Evolutionary conservation across 2,888 invertebrate species (phyloP).

Genomic region (Onthophagus sagittarius): DNA sequence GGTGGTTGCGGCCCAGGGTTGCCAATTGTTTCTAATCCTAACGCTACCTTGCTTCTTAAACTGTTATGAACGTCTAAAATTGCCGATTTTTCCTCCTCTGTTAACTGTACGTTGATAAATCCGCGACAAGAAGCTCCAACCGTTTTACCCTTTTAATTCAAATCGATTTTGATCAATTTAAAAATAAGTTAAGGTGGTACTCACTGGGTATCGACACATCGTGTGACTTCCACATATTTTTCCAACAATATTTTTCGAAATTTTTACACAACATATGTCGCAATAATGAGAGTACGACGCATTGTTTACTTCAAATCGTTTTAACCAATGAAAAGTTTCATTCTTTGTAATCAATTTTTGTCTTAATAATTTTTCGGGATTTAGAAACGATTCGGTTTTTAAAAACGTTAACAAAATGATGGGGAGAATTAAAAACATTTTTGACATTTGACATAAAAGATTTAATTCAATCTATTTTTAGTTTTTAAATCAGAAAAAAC

Average conservation of each 20-base stretch:
- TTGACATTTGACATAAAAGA: too few relatives aligned
- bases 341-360: slow-evolving; percentile 23
- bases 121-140: slow-evolving; percentile 36
- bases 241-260: slow-evolving; percentile 31
- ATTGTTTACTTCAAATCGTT: slow-evolving; percentile 19
- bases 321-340: slow-evolving; percentile 25
- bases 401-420: too few relatives aligned
- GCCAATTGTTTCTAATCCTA: slow-evolving; percentile 42
- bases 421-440: too few relatives aligned
- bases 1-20: slow-evolving; percentile 46
- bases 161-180: not conserved
- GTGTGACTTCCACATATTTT: slow-evolving; percentile 41
- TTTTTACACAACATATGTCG: slow-evolving; percentile 38
- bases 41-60: slow-evolving; percentile 44
- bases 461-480: too few relatives aligned
- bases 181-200: not conserved
- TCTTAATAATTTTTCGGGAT: not conserved
- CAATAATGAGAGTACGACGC: slow-evolving; percentile 33
- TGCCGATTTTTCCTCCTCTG: slow-evolving; percentile 39
- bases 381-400: not conserved
- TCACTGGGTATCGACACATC: slow-evolving; percentile 36
- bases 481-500: too few relatives aligned
- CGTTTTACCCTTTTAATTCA: slow-evolving; percentile 19
- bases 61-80: slow-evolving; percentile 49
- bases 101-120: slow-evolving; percentile 37